These are phyloP conservation scores for Marisa cornuarietis DNA, from an alignment of 1,140 invertebrate genomes.

Conservation along the genomic window DNA sequence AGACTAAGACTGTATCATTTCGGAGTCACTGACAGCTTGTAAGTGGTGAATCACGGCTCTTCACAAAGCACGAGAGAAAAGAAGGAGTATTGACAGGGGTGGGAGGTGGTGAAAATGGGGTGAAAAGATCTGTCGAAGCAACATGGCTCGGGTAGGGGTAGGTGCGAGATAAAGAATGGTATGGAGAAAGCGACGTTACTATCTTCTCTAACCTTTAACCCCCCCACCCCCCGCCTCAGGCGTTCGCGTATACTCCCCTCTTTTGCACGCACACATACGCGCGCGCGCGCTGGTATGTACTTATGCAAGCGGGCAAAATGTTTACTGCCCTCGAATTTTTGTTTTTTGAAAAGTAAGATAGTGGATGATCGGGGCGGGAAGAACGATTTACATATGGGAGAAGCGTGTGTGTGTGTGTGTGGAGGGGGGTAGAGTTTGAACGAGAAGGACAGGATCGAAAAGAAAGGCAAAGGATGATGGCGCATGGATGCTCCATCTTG, in stretches of 20 bases:
- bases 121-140: too few species aligned
- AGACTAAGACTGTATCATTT: too few species aligned
- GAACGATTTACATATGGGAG: not conserved
- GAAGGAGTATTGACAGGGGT: too few species aligned
- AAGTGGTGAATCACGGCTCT: not conserved
- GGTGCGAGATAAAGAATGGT: too few species aligned
- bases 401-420: not conserved
- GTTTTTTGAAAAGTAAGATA: not conserved
- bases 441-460: not conserved
- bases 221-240: too few species aligned
- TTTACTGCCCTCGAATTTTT: not conserved
- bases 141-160: too few species aligned
- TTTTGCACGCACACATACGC: not conserved
- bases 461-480: constrained; percentile 2
- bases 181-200: too few species aligned
- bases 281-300: not conserved
- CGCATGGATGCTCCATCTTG: constrained; percentile 6
- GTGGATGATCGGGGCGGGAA: not conserved
- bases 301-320: too few species aligned
- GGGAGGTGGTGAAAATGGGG: too few species aligned
- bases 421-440: not conserved
- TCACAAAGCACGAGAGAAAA: not conserved
- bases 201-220: too few species aligned
- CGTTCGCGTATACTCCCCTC: too few species aligned
- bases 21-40: too few species aligned